These are phyloP conservation scores for Pipa parva DNA, from an alignment of 2,113 vertebrate genomes.

Conservation along the genomic window DNA sequence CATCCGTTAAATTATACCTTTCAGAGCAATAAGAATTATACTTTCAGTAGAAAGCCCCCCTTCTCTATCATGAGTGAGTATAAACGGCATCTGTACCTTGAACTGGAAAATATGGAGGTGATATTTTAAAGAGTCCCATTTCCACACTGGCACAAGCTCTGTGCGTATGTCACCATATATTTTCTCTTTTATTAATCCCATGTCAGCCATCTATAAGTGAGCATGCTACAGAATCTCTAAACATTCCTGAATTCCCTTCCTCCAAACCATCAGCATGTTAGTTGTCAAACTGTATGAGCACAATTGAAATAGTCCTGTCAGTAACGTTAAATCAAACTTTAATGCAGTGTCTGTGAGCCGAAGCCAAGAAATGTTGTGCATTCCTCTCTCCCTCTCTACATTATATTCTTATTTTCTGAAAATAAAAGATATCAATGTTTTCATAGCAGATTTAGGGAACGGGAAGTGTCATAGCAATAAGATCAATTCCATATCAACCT, in stretches of 20 bases:
- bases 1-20: no score
- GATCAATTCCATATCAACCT: background rate
- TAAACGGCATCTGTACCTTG: background rate
- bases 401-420: slow-evolving; percentile 19
- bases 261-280: background rate
- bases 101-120: slow-evolving; percentile 10
- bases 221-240: slow-evolving; percentile 23
- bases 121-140: slow-evolving; percentile 22
- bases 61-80: background rate
- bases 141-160: slow-evolving; percentile 8
- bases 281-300: slow-evolving; percentile 28
- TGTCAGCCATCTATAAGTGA: background rate
- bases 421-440: background rate
- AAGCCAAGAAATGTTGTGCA: slow-evolving; percentile 35
- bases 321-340: background rate
- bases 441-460: background rate
- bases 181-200: slow-evolving; percentile 31
- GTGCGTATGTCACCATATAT: slow-evolving; percentile 4
- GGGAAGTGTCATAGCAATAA: background rate
- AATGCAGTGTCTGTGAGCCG: slow-evolving; percentile 35
- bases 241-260: slow-evolving; percentile 17
- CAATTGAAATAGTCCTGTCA: slow-evolving; percentile 19
- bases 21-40: no score
- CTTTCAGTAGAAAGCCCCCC: no score
- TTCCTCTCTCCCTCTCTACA: background rate